phyloP scores from a whole-genome alignment of 92 coral and sea anemone species.

The Zoanthus gigantus region DNA sequence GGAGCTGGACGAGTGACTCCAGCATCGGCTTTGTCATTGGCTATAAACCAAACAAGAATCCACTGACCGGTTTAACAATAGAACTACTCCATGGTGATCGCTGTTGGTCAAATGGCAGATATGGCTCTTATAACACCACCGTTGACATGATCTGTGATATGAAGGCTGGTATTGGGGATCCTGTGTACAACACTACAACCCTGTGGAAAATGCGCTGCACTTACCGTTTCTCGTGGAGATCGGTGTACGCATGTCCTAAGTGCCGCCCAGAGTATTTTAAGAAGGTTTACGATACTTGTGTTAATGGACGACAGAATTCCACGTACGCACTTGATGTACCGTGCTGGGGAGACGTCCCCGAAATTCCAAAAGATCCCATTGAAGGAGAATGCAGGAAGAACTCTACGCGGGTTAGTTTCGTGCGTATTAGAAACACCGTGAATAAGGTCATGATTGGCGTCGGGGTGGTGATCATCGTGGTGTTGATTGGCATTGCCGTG shows the following conservation, averaged over 20 bases:
- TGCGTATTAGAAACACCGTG: conserved; percentile 7
- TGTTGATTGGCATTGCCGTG: conserved; percentile 62
- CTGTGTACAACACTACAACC: conserved; percentile 70
- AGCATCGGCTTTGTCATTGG: conserved; percentile 81
- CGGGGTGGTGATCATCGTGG: conserved; percentile 75
- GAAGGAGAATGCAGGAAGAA: not conserved
- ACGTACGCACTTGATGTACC: conserved; percentile 57
- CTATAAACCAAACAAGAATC: conserved; percentile 63
- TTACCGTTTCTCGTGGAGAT: conserved; percentile 76
- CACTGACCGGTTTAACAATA: conserved; percentile 74
- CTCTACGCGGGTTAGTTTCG: not conserved
- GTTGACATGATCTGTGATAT: conserved; percentile 79
- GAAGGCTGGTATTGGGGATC: conserved; percentile 80
- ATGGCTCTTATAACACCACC: conserved; percentile 45
- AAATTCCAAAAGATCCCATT: conserved; percentile 18
- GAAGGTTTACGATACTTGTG: conserved; percentile 64
- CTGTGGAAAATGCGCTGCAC: conserved; percentile 33
- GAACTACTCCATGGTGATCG: conserved; percentile 75
- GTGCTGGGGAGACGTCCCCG: conserved; percentile 76
- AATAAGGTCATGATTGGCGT: conserved; percentile 81
- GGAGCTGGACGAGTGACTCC: conserved; percentile 60
- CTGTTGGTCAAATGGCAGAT: conserved; percentile 37
- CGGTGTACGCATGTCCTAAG: conserved; percentile 87
- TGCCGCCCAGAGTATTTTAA: conserved; percentile 71
- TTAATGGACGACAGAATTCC: conserved; percentile 67